phyloP scores from a whole-genome alignment of 2,113 vertebrate species.

The Gavia stellata region DNA sequence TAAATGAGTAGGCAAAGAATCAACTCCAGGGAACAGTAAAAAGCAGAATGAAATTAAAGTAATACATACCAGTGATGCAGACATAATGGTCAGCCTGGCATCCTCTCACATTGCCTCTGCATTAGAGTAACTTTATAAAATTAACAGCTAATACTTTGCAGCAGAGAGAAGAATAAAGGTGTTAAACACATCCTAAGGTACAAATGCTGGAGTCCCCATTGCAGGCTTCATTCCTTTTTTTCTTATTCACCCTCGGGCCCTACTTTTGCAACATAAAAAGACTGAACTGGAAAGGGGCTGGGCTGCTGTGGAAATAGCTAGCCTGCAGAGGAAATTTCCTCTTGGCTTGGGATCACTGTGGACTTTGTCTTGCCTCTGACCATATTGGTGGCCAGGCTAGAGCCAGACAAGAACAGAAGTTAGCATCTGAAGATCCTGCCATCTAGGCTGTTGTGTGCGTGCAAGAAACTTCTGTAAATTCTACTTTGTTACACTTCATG shows the following conservation, averaged over 20 bases:
- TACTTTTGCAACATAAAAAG: background rate
- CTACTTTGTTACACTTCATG: background rate
- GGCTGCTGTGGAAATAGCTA: background rate
- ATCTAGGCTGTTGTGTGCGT: background rate
- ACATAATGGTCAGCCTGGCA: background rate
- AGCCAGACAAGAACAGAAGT: background rate
- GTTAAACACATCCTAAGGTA: background rate
- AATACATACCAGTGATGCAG: background rate
- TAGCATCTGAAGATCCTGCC: background rate
- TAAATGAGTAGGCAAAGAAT: background rate
- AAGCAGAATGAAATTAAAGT: background rate
- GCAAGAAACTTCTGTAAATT: background rate
- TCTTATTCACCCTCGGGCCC: background rate
- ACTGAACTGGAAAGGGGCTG: background rate
- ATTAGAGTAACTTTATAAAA: background rate
- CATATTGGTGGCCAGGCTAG: accelerated
- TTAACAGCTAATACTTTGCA: background rate
- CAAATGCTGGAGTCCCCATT: background rate
- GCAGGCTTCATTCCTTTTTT: background rate
- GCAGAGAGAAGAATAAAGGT: background rate
- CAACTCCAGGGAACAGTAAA: background rate
- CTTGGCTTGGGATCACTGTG: background rate
- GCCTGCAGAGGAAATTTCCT: background rate
- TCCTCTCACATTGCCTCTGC: background rate
- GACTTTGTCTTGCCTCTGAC: background rate